phyloP scores from a whole-genome alignment of 64 coral and sea anemone species.

The Astreopora myriophthalma region DNA sequence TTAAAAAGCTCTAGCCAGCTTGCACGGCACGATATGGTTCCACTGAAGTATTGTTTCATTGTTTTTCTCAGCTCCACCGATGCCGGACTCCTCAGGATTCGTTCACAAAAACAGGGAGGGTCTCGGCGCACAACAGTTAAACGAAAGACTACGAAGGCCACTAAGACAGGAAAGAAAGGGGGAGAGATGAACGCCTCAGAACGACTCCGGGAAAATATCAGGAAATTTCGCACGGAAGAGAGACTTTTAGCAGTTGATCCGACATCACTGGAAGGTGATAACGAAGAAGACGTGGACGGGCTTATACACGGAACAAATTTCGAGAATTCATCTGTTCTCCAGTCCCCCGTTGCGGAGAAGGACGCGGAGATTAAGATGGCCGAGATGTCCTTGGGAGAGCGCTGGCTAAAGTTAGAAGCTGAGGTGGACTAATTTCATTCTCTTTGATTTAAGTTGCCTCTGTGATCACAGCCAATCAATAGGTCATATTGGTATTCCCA shows the following conservation, averaged over 20 bases:
- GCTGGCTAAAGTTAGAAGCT: conserved; percentile 50
- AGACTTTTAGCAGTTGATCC: conserved; percentile 69
- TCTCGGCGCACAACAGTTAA: conserved; percentile 58
- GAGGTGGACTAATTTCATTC: conserved; percentile 32
- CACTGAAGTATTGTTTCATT: too few species aligned
- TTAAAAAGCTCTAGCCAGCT: not conserved
- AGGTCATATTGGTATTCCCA: too few species aligned
- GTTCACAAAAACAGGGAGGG: not conserved
- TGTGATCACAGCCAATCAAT: too few species aligned
- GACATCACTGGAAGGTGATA: not conserved
- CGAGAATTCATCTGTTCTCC: conserved; percentile 16
- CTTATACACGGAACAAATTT: not conserved
- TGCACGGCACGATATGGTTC: not conserved
- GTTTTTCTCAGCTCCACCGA: not conserved
- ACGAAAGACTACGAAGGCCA: conserved; percentile 64
- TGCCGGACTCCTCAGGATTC: not conserved
- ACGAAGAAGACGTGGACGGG: not conserved
- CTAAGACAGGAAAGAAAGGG: conserved; percentile 36
- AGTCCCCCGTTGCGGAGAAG: conserved; percentile 33
- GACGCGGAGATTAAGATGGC: conserved; percentile 44
- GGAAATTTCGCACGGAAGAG: conserved; percentile 82
- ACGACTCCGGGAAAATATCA: conserved; percentile 85
- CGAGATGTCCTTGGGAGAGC: conserved; percentile 51
- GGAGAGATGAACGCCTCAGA: conserved; percentile 59
- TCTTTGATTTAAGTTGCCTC: too few species aligned